A percentile compares a stretch with the other conserved stretches of the same genome.
These are phyloP conservation scores for Ptyas mucosa DNA, from an alignment of 2,113 vertebrate species.

Conservation along the genomic window DNA sequence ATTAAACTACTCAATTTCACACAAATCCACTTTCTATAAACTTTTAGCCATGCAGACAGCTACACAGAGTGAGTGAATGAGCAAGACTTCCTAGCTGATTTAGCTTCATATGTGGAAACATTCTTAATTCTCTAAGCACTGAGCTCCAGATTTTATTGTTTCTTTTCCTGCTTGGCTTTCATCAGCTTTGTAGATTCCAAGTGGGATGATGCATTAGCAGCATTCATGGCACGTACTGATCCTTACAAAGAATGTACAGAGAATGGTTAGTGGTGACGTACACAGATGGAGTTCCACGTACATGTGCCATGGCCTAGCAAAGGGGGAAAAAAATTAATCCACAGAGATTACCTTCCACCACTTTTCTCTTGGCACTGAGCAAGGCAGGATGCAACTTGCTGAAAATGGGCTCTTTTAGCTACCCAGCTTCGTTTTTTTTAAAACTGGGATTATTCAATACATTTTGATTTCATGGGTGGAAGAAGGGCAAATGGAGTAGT, in stretches of 20 bases:
- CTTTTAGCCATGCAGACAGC: background rate
- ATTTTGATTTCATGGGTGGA: background rate
- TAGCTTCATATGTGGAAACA: background rate
- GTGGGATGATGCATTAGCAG: background rate
- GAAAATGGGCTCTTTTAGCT: background rate
- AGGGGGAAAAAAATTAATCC: background rate
- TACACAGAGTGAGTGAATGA: background rate
- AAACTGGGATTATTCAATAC: background rate
- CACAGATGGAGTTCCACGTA: background rate
- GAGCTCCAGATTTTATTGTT: background rate
- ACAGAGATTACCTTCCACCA: background rate
- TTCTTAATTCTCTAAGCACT: background rate
- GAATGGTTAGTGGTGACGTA: background rate
- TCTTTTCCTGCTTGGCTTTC: constrained; percentile 5
- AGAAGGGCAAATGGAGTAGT: background rate
- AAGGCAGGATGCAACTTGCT: background rate
- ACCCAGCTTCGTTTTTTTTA: background rate
- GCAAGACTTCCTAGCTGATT: background rate
- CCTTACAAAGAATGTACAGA: background rate
- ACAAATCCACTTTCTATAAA: background rate
- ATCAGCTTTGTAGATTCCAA: background rate
- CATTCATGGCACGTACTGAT: background rate
- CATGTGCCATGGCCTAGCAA: background rate
- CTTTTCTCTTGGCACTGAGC: background rate
- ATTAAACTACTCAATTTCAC: background rate